Evolutionary conservation across 2,888 invertebrate species (phyloP), one percentile per base, ranked within the genome.

Genomic region (Theretra japonica): DNA sequence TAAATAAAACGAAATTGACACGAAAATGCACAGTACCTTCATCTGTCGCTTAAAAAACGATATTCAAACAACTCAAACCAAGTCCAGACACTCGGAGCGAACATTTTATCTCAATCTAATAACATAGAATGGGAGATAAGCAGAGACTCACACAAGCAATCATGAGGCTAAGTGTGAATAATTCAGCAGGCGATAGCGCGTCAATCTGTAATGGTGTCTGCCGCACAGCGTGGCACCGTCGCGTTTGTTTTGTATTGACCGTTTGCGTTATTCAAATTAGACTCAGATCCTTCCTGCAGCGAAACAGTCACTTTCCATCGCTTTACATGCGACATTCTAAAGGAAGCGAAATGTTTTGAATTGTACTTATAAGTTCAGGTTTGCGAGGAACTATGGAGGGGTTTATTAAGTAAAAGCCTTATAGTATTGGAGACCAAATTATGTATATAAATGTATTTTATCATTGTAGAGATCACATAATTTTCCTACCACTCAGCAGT

Each of bases 141-240:
- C 8, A n/a, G 62, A 11, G 62, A 11, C 19, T 33, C 41, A 65
- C 65, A 23, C 65, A 65, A 48, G n/a, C 23, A 23, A 21, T 65
- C 15, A n/a, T 17, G n/a, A 33, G 15, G 23, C 11, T 41, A 62
- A 62, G 33, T 41, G 15, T 70, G 70, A 70, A 70, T 71, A 56
- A 71, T 71, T 65, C 70, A 71, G 23, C 56, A 71, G 56, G 33
- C 62, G 25, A 56, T 33, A 70, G 30, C 33, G 8, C 56, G 65
- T 71, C 70, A 50, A 70, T 70, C 41, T 25, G 23, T 56, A 30
- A 23, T 65, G 53, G 23, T 56, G 70, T 62, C 33, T 41, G 65
- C 41, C 41, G 48, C 41, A 21, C 48, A 48, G 48, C 41, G 65
- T 48, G 65, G 23, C 41, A 19, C 48, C 11, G 4, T 65, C 41